Percentiles rank a stretch among this genome's conserved stretches.
These are phyloP conservation scores for Hafferia zeledoni DNA, from an alignment of 2,797 vertebrate species.

Conservation along the genomic window DNA sequence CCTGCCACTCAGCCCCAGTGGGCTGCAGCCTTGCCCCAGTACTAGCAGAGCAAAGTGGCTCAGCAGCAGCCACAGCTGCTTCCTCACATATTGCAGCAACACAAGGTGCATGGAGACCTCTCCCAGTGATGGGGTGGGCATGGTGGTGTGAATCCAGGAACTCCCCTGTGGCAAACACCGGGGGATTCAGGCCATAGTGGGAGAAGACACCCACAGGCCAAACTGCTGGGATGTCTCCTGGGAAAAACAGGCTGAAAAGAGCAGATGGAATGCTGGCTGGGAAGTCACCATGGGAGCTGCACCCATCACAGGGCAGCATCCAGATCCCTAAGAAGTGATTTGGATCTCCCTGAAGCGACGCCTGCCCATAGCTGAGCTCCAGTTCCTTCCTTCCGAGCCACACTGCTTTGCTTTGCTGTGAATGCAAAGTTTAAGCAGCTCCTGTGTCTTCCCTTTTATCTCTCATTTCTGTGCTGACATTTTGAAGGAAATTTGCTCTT, in stretches of 20 bases:
- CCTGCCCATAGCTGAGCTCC: background rate
- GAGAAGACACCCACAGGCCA: background rate
- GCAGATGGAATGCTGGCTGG: accelerated
- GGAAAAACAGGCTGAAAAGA: background rate
- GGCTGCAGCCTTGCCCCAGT: background rate
- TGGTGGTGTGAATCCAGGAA: accelerated
- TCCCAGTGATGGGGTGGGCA: background rate
- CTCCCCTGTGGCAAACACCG: accelerated
- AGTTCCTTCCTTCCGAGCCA: background rate
- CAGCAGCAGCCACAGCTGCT: background rate
- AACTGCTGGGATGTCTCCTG: background rate
- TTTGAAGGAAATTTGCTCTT: conserved; percentile 61
- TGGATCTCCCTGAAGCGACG: background rate
- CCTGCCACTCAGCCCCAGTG: accelerated
- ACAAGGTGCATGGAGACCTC: accelerated
- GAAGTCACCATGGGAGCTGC: background rate
- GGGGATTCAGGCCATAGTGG: accelerated
- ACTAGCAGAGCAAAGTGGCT: background rate
- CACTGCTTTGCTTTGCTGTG: background rate
- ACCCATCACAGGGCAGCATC: background rate
- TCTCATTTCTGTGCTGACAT: conserved; percentile 50
- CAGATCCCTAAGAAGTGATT: background rate
- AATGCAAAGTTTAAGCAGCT: background rate
- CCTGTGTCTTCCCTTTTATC: background rate
- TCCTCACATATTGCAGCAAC: background rate